These are phyloP conservation scores for Platynereis dumerilii DNA, from an alignment of 2,888 invertebrate genomes.

Conservation along the genomic window DNA sequence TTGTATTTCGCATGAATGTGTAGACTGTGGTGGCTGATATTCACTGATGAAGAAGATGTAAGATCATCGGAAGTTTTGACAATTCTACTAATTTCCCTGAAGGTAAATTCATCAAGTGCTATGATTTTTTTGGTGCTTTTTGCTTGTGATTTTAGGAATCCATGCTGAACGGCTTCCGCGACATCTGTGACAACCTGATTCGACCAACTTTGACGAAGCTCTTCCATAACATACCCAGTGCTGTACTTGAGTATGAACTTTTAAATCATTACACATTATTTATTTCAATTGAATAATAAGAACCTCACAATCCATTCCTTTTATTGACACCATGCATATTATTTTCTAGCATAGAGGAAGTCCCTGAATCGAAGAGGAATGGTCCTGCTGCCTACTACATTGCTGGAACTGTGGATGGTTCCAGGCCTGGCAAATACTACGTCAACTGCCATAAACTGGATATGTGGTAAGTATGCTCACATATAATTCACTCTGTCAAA, in stretches of 20 bases:
- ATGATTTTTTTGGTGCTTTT: neutral
- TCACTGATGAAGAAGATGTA: no score
- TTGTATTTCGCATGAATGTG: no score
- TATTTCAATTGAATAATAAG: no score
- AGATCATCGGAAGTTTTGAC: no score
- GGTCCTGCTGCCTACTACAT: constrained; percentile 53
- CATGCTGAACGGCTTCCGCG: constrained; percentile 44
- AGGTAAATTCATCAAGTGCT: no score
- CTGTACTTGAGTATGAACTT: constrained; percentile 44
- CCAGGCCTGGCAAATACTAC: constrained; percentile 53
- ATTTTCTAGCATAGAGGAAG: constrained; percentile 24
- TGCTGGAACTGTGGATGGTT: constrained; percentile 50
- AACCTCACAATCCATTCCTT: no score
- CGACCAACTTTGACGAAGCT: constrained; percentile 43
- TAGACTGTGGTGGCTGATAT: no score
- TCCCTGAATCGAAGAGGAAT: constrained; percentile 28
- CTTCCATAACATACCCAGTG: constrained; percentile 51
- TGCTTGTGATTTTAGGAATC: constrained; percentile 45
- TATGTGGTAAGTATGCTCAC: constrained; percentile 47
- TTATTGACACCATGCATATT: no score
- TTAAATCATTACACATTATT: no score
- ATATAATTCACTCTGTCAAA: no score
- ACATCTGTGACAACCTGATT: constrained; percentile 48
- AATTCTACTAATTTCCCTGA: no score
- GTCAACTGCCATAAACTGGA: constrained; percentile 48